Evolutionary conservation across 1,140 invertebrate species (phyloP), one percentile per base, ranked within the genome.

Genomic region (Brachionus rotundiformis): DNA sequence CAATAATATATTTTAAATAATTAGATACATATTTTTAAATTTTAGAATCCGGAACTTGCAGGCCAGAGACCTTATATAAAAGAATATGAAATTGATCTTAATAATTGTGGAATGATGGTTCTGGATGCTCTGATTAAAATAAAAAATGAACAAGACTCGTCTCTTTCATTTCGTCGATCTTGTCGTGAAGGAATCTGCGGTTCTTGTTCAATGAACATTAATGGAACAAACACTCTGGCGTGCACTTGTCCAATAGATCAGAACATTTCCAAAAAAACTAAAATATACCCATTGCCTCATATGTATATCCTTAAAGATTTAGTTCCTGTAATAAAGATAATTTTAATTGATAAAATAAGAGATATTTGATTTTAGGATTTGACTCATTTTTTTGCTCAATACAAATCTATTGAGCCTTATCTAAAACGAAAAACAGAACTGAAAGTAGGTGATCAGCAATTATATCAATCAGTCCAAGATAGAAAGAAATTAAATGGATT

Each of bases 141-240:
- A 82, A 99, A 99, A 88, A 98, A 97, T 90, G 95, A 98, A 88
- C 90, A 96, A 3, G 97, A 99, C 88, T 94, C 96, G 1, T 96
- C 96, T 0, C 90, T 99, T 82, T 97, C 97, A 19, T 99, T 98
- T 87, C 90, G 96, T 79, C 90, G 95, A 76, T 98, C 95, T 4
- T 98, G 96, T 85, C 91, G 96, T 73, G 95, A 98, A 89, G 90
- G 95, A 31, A 98, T 99, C 84, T 99, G 97, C 88, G 97, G 97
- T 10, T 98, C 96, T 11, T 99, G 97, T 89, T 92, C 96, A 41
- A 98, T 99, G 96, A 99, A 98, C 88, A 98, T 99, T 87, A 93
- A 92, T 83, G 97, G 97, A 68, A 90, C 91, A 27, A 99, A 99
- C 88, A 98, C 95, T 1, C 89, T 99, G 29, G 96, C 97, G 29